These are phyloP conservation scores for Ypsolopha sequella DNA, from an alignment of 2,888 invertebrate species.

Conservation along the genomic window DNA sequence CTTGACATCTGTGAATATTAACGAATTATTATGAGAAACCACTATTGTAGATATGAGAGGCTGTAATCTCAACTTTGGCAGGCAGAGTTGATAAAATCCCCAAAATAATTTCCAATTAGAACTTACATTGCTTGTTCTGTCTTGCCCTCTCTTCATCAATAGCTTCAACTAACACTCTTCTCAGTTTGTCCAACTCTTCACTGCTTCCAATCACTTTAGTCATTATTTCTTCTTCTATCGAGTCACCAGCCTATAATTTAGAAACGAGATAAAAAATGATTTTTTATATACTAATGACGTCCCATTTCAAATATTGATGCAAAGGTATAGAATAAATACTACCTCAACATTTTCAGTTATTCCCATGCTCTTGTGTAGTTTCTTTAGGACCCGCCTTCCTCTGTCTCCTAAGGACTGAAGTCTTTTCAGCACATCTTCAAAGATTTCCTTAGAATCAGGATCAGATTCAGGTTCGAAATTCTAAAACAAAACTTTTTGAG, in stretches of 20 bases:
- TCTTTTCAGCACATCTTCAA: slow-evolving; percentile 69
- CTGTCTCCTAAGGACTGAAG: slow-evolving; percentile 69
- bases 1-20: neutral
- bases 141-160: slow-evolving; percentile 54
- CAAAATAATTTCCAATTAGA: too few species aligned
- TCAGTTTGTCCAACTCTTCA: slow-evolving; percentile 44
- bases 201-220: slow-evolving; percentile 33
- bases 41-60: too few species aligned
- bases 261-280: neutral
- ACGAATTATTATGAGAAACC: too few species aligned
- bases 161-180: slow-evolving; percentile 50
- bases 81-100: too few species aligned
- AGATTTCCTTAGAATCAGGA: slow-evolving; percentile 61
- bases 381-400: slow-evolving; percentile 67
- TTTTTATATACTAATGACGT: neutral
- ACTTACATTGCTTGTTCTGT: slow-evolving; percentile 39
- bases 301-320: too few species aligned
- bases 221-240: slow-evolving; percentile 20
- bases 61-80: too few species aligned
- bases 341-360: slow-evolving; percentile 33
- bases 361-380: slow-evolving; percentile 61
- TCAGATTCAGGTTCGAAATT: slow-evolving; percentile 15
- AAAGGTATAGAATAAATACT: too few species aligned
- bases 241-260: neutral
- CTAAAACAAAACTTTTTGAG: too few species aligned